These are phyloP conservation scores for Melanostoma mellinum DNA, from an alignment of 2,888 invertebrate genomes.

Conservation along the genomic window DNA sequence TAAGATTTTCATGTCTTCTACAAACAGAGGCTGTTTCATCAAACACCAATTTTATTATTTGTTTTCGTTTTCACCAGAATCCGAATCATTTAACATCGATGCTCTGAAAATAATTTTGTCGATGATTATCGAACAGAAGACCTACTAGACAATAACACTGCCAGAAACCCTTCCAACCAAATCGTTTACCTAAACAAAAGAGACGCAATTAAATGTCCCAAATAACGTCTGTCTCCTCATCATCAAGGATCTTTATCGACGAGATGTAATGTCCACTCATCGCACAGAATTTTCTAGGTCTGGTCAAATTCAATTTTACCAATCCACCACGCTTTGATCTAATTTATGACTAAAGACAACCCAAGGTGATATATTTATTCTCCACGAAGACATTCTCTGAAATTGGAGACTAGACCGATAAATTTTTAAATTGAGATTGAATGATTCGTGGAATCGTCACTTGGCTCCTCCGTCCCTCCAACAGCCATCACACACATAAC, in stretches of 20 bases:
- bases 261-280: conserved; percentile 54
- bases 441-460: conserved; percentile 66
- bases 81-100: too few species aligned
- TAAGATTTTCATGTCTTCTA: too few species aligned
- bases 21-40: too few species aligned
- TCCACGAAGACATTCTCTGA: conserved; percentile 52
- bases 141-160: background rate
- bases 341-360: conserved; percentile 66
- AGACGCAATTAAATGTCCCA: conserved; percentile 64
- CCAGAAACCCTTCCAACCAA: conserved; percentile 32
- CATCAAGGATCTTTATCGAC: conserved; percentile 42
- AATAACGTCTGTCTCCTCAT: conserved; percentile 27
- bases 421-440: conserved; percentile 63
- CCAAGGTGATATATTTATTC: conserved; percentile 33
- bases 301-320: conserved; percentile 32
- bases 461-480: conserved; percentile 16
- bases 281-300: conserved; percentile 36
- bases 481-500: background rate
- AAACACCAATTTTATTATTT: too few species aligned
- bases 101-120: too few species aligned
- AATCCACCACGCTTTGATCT: conserved; percentile 61
- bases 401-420: conserved; percentile 59
- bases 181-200: conserved; percentile 58
- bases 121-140: too few species aligned
- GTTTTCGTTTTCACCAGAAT: too few species aligned